Conservation (phyloP, 64 coral and sea anemone genomes). For the Trachythela sp. region DNA sequence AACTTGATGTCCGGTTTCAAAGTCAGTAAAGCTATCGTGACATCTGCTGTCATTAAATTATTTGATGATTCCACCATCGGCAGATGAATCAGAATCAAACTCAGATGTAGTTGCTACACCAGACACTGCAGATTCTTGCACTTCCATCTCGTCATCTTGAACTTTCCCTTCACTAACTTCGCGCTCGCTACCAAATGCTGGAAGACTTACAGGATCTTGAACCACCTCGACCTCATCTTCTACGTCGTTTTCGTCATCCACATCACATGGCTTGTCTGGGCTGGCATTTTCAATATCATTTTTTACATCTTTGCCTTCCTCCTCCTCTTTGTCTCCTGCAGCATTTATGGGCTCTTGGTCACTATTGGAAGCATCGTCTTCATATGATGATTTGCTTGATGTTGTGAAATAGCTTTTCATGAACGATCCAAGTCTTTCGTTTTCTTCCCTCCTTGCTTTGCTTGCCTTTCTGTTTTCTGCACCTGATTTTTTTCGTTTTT, state of each 20-base stretch:
- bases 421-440: conserved; percentile 13
- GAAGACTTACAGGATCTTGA: conserved; percentile 2
- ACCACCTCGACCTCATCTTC: neutral
- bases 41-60: neutral
- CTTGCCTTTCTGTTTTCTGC: neutral
- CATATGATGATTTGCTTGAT: conserved; percentile 5
- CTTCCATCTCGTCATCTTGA: neutral
- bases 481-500: conserved; percentile 1
- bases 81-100: neutral
- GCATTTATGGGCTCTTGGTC: neutral
- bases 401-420: conserved; percentile 6
- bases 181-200: neutral
- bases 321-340: neutral
- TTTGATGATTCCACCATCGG: neutral
- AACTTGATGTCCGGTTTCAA: neutral
- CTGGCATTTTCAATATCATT: neutral
- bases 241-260: neutral
- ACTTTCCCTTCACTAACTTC: conserved; percentile 2
- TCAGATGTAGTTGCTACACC: neutral
- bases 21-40: neutral
- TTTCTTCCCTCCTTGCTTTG: conserved; percentile 1
- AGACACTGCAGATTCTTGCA: neutral
- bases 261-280: neutral
- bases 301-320: neutral
- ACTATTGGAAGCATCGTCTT: too few species aligned